Evolutionary conservation across 2,113 vertebrate species (phyloP).

Genomic region (Barnardius zonarius): DNA sequence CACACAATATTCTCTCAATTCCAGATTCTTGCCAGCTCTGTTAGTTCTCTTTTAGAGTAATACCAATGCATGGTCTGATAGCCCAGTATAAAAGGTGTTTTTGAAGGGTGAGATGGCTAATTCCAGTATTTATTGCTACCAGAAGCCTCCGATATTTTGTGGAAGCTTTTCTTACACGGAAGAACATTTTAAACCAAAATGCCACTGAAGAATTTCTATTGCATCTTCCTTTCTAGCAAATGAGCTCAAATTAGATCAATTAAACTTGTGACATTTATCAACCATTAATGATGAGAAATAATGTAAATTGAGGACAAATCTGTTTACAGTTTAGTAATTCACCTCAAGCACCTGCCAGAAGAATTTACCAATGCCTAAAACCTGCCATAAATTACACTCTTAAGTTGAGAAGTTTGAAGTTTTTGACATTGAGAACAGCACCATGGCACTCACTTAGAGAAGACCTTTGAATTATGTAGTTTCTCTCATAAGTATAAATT

Average conservation of each 20-base stretch:
- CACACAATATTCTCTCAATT: not conserved
- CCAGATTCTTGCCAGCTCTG: not conserved
- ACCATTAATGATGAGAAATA: conserved; percentile 29
- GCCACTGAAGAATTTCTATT: not conserved
- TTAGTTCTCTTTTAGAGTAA: not conserved
- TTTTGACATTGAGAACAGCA: not conserved
- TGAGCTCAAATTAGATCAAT: conserved; percentile 23
- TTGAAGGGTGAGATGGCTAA: not conserved
- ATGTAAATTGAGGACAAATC: conserved; percentile 26
- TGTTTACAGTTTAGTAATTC: conserved; percentile 27
- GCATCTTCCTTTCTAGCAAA: conserved; percentile 17
- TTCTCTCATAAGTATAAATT: not conserved
- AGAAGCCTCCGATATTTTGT: not conserved
- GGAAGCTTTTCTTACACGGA: not conserved
- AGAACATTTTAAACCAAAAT: not conserved
- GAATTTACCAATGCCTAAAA: conserved; percentile 11
- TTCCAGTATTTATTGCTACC: not conserved
- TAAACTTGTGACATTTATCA: conserved; percentile 43
- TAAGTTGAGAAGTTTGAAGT: not conserved
- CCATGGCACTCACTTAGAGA: not conserved
- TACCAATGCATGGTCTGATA: not conserved
- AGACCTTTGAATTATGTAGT: not conserved
- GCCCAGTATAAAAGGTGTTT: not conserved
- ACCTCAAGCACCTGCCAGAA: not conserved
- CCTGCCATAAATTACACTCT: conserved; percentile 1